Percentiles rank a stretch among this genome's conserved stretches.
phyloP scores from a whole-genome alignment of 2,113 vertebrate genomes.

The Burhinus bistriatus region DNA sequence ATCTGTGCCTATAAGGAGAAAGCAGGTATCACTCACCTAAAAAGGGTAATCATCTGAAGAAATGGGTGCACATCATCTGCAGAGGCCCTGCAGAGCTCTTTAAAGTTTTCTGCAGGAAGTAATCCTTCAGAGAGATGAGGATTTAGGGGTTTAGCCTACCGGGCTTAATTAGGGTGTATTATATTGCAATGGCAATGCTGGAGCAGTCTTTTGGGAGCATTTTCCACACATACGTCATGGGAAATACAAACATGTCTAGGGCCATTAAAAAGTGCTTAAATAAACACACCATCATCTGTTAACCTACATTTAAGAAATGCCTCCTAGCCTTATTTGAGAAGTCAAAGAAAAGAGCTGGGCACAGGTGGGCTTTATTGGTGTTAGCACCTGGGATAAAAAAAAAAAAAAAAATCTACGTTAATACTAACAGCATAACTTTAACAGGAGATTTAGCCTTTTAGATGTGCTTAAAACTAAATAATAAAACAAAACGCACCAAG shows the following conservation, averaged over 20 bases:
- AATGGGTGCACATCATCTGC: background rate
- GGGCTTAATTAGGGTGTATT: background rate
- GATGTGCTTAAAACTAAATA: background rate
- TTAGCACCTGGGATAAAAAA: background rate
- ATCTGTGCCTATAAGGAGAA: conserved; percentile 76
- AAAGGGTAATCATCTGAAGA: background rate
- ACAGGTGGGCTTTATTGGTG: background rate
- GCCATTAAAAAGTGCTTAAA: background rate
- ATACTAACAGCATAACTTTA: background rate
- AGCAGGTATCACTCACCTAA: background rate
- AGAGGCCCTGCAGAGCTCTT: background rate
- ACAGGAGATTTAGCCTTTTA: background rate
- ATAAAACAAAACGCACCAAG: background rate
- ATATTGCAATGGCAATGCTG: background rate
- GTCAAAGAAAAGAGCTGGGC: background rate
- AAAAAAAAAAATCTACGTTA: background rate
- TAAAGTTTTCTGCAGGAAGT: background rate
- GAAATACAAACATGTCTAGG: background rate
- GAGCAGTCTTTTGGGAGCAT: background rate
- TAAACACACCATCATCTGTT: background rate
- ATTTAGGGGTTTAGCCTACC: background rate
- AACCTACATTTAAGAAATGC: background rate
- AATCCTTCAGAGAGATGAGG: background rate
- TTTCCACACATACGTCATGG: background rate
- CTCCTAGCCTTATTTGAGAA: background rate